These are phyloP conservation scores for Apeltes quadracus DNA, from an alignment of 2,113 vertebrate genomes.

Conservation along the genomic window DNA sequence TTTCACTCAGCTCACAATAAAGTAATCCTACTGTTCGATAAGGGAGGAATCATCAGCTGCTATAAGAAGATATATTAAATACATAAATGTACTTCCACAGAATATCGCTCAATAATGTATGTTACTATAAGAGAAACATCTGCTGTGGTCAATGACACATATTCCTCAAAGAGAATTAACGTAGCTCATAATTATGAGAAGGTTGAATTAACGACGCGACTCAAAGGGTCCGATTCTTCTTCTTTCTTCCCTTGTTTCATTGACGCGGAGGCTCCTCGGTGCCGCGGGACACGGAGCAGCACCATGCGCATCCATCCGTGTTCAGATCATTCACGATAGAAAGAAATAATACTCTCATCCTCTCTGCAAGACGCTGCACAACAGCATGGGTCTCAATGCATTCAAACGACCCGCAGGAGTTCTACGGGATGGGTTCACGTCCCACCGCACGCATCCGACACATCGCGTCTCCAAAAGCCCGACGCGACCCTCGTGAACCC, in stretches of 20 bases:
- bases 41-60: neutral
- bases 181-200: neutral
- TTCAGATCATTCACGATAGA: conserved; percentile 66
- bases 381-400: neutral
- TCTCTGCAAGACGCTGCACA: neutral
- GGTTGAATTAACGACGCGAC: neutral
- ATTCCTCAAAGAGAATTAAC: neutral
- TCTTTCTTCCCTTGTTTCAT: neutral
- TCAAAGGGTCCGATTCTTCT: neutral
- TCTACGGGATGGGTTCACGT: conserved; percentile 14
- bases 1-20: neutral
- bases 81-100: neutral
- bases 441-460: conserved; percentile 7
- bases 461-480: conserved; percentile 9
- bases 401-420: neutral
- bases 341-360: conserved; percentile 24
- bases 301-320: conserved; percentile 33
- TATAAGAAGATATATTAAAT: neutral
- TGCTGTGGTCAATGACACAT: neutral
- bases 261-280: neutral
- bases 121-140: neutral
- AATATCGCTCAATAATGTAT: neutral
- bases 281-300: conserved; percentile 18
- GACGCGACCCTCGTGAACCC: neutral
- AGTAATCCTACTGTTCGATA: neutral